phyloP scores from a whole-genome alignment of 2,797 vertebrate genomes.

The Poecilia velifera region DNA sequence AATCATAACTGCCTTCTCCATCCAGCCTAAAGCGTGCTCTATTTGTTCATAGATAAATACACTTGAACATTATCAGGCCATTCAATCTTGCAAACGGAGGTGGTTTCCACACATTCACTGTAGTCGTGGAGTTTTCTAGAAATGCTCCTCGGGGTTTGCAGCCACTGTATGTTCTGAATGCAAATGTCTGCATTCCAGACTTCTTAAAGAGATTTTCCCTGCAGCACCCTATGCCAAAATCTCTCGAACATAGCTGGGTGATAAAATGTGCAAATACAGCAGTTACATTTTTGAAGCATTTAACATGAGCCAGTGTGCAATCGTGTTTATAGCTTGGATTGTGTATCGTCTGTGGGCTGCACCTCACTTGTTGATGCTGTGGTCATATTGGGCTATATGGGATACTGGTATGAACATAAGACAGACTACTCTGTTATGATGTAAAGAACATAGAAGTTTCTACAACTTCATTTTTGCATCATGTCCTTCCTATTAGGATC shows the following conservation, averaged over 20 bases:
- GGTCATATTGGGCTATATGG: not conserved
- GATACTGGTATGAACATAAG: not conserved
- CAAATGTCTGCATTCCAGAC: not conserved
- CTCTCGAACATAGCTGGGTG: not conserved
- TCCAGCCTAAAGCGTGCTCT: not conserved
- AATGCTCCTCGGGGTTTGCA: not conserved
- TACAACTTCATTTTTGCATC: not conserved
- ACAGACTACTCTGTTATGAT: not conserved
- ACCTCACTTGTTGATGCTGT: not conserved
- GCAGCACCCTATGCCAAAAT: not conserved
- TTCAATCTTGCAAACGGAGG: not conserved
- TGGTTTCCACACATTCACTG: not conserved
- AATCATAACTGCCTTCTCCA: not conserved
- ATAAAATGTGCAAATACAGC: not conserved
- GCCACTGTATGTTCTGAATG: not conserved
- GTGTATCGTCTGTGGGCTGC: not conserved
- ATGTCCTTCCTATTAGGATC: not conserved
- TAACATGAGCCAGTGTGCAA: not conserved
- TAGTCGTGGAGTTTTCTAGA: not conserved
- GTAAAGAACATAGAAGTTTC: not conserved
- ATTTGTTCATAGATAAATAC: not conserved
- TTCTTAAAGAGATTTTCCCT: not conserved
- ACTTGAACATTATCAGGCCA: constrained; percentile 1
- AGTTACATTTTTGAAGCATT: not conserved
- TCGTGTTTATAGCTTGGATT: not conserved